These are phyloP conservation scores for Acrossocheilus fasciatus DNA, from an alignment of 2,797 vertebrate species.

Conservation along the genomic window DNA sequence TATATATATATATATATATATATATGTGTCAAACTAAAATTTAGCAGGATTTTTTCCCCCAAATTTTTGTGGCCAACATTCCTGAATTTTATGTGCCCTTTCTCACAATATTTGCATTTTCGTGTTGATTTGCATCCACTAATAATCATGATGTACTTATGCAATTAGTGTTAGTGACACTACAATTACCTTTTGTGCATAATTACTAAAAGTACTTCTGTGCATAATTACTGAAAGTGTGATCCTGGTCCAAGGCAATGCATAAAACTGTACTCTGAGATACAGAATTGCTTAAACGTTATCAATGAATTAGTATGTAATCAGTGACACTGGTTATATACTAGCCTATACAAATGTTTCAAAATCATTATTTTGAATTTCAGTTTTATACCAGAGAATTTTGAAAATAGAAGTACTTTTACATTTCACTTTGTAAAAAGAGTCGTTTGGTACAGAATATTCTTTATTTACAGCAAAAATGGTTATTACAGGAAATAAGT, in stretches of 20 bases:
- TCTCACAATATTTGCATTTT: background rate
- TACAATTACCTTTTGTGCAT: background rate
- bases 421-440: background rate
- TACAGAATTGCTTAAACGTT: background rate
- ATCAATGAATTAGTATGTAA: background rate
- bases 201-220: background rate
- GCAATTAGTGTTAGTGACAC: background rate
- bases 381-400: background rate
- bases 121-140: background rate
- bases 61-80: background rate
- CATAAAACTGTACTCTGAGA: background rate
- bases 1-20: too few species aligned
- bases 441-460: background rate
- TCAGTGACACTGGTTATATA: too few species aligned
- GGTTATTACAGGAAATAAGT: conserved; percentile 88
- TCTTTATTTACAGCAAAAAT: background rate
- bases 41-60: too few species aligned
- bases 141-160: background rate
- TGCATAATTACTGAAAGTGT: background rate
- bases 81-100: background rate
- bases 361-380: background rate
- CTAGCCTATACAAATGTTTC: background rate
- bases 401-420: too few species aligned
- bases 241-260: background rate
- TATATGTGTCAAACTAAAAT: background rate